These are phyloP conservation scores for Euplexia lucipara DNA, from an alignment of 2,888 invertebrate species.

Conservation along the genomic window DNA sequence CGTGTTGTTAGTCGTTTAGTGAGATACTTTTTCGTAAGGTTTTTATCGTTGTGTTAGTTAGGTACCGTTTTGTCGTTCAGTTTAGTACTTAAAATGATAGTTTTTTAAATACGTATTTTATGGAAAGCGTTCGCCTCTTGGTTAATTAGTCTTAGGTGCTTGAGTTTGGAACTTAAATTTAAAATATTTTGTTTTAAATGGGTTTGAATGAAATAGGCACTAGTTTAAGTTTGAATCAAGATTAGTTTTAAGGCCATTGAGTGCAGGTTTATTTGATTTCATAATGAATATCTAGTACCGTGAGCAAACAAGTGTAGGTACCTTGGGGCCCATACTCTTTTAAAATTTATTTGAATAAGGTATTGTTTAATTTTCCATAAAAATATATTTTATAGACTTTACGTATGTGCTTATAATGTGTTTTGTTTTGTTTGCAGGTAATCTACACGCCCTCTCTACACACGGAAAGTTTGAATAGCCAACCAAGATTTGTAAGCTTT, in stretches of 20 bases:
- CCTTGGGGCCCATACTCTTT: too few relatives aligned
- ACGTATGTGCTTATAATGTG: slow-evolving; percentile 26
- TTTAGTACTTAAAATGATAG: too few relatives aligned
- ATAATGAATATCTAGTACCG: too few relatives aligned
- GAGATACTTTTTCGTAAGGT: slow-evolving; percentile 21
- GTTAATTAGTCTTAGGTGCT: background rate
- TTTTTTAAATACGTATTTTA: too few relatives aligned
- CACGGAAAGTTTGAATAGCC: background rate
- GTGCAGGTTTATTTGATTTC: too few relatives aligned
- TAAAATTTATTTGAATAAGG: too few relatives aligned
- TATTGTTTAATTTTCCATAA: too few relatives aligned
- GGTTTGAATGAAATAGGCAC: too few relatives aligned
- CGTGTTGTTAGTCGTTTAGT: slow-evolving; percentile 32
- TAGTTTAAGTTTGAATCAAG: too few relatives aligned
- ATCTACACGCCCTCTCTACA: background rate
- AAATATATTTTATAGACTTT: too few relatives aligned
- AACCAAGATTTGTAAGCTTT: slow-evolving; percentile 21
- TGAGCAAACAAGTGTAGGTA: too few relatives aligned
- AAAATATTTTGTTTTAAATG: background rate
- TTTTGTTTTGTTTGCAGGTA: slow-evolving; percentile 57
- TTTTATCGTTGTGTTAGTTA: slow-evolving; percentile 9
- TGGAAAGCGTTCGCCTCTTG: background rate
- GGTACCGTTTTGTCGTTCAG: slow-evolving; percentile 1
- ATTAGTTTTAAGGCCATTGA: too few relatives aligned
- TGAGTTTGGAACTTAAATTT: background rate